Percentiles rank a stretch among this genome's conserved stretches.
Conservation (phyloP, 37 sponge, comb jelly and placozoan genomes). For the Oscarella lobularis region DNA sequence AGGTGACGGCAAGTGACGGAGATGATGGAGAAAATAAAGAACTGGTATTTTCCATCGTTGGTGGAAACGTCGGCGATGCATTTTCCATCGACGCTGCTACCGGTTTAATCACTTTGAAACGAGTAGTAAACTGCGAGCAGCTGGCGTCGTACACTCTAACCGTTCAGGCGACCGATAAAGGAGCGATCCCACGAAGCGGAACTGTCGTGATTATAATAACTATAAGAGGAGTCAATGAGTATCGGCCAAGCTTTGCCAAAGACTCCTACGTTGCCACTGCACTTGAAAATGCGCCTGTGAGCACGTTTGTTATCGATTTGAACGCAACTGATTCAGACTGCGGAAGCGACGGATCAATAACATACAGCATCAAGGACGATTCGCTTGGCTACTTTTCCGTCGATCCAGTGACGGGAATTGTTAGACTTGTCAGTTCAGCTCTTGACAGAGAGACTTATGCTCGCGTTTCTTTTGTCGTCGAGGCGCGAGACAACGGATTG, state of each 20-base stretch:
- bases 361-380: too few relatives aligned
- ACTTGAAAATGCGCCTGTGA: neutral
- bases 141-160: neutral
- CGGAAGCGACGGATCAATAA: neutral
- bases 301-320: neutral
- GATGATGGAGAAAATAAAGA: conserved; percentile 24
- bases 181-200: neutral
- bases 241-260: neutral
- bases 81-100: neutral
- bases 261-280: neutral
- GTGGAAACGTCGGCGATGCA: neutral
- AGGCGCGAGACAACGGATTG: conserved; percentile 30
- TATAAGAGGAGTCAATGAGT: neutral
- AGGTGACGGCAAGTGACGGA: conserved; percentile 32
- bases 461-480: conserved; percentile 8
- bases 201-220: neutral
- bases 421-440: neutral
- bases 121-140: neutral
- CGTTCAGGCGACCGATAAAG: neutral
- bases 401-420: neutral
- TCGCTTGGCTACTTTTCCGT: neutral
- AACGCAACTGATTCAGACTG: neutral
- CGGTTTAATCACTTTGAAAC: neutral
- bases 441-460: neutral
- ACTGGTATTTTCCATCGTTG: conserved; percentile 17